Conservation (phyloP, 1,140 invertebrate species). For the Zaprionus tsacasi region DNA sequence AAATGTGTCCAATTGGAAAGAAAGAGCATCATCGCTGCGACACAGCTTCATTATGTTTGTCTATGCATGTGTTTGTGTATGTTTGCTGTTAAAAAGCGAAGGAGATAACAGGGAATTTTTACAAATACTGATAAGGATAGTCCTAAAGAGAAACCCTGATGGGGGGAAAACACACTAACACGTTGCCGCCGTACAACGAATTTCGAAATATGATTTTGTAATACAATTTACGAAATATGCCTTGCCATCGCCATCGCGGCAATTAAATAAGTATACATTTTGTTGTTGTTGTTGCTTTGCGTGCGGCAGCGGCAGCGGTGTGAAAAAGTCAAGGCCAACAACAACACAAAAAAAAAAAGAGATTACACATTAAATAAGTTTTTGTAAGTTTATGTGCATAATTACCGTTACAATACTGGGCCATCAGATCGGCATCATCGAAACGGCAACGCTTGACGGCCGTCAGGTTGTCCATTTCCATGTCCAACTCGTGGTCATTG, state of each 20-base stretch:
- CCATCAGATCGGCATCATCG: constrained; percentile 71
- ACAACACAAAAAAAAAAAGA: constrained; percentile 35
- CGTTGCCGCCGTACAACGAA: constrained; percentile 1
- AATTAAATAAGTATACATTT: constrained; percentile 40
- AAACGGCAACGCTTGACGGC: constrained; percentile 76
- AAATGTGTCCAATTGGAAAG: neutral
- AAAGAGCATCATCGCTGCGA: neutral
- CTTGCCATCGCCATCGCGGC: constrained; percentile 12
- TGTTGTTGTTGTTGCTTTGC: constrained; percentile 25
- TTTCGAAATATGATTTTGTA: constrained; percentile 46
- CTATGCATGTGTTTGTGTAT: neutral
- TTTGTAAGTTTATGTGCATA: constrained; percentile 35
- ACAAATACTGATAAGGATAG: constrained; percentile 35
- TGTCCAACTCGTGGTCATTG: constrained; percentile 28
- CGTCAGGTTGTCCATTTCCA: constrained; percentile 57
- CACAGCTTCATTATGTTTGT: neutral
- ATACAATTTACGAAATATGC: constrained; percentile 37
- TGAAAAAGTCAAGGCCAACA: constrained; percentile 55
- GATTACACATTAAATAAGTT: constrained; percentile 39
- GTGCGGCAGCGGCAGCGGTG: constrained; percentile 23
- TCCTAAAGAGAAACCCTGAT: constrained; percentile 9
- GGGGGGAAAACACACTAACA: constrained; percentile 1
- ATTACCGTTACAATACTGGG: constrained; percentile 81
- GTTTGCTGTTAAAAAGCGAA: constrained; percentile 1
- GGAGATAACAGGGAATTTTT: constrained; percentile 11